Evolutionary conservation across 1,140 invertebrate genomes (phyloP).

Genomic region (Lasioglossum baleicum): DNA sequence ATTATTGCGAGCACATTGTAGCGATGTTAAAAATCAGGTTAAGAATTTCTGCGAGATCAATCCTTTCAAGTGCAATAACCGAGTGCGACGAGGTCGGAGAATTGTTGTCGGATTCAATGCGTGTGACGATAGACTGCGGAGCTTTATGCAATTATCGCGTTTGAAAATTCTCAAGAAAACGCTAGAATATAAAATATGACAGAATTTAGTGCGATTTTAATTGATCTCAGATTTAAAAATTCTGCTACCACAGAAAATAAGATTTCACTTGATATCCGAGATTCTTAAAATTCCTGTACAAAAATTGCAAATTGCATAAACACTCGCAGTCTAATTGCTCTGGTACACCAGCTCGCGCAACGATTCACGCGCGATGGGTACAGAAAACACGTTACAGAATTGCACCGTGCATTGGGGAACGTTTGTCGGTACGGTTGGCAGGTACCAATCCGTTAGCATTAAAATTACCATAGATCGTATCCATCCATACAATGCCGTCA

Average conservation of each 20-base stretch:
- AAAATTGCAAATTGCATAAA: too few species aligned
- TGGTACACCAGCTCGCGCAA: constrained; percentile 12
- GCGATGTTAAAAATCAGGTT: constrained; percentile 5
- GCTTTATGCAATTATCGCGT: too few species aligned
- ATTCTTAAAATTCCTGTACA: too few species aligned
- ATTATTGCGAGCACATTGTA: constrained; percentile 7
- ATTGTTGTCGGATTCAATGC: constrained; percentile 16
- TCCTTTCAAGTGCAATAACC: constrained; percentile 35
- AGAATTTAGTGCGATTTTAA: too few species aligned
- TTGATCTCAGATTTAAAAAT: too few species aligned
- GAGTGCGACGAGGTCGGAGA: neutral
- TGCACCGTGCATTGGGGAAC: constrained; percentile 5
- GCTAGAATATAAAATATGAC: too few species aligned
- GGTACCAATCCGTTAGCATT: constrained; percentile 51
- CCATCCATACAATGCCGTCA: constrained; percentile 57
- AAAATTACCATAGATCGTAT: constrained; percentile 37
- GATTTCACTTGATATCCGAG: too few species aligned
- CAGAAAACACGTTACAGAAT: constrained; percentile 4
- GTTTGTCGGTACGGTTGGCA: constrained; percentile 36
- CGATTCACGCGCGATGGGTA: neutral
- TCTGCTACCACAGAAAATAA: too few species aligned
- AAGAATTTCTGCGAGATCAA: constrained; percentile 14
- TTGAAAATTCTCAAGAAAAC: too few species aligned
- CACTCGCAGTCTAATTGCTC: neutral
- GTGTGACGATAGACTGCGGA: neutral